Evolutionary conservation across 2,113 vertebrate species (phyloP).

Genomic region (Andinoacara biseriatus): DNA sequence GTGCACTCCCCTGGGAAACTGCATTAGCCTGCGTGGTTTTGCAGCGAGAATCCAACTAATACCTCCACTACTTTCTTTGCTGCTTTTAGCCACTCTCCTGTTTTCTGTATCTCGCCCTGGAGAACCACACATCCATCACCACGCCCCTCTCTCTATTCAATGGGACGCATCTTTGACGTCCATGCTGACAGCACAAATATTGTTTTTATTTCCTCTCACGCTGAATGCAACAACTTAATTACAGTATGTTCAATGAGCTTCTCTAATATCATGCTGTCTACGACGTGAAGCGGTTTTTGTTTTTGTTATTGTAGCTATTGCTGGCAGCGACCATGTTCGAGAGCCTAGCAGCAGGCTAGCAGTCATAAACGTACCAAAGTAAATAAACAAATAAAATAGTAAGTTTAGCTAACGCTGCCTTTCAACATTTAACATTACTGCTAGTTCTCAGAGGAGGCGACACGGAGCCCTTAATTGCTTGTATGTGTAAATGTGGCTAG

Average conservation of each 20-base stretch:
- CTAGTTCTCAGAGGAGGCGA: not conserved
- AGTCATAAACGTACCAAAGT: not conserved
- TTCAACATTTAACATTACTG: not conserved
- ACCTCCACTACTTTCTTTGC: not conserved
- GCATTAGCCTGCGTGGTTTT: not conserved
- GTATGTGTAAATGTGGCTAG: not conserved
- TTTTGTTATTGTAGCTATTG: not conserved
- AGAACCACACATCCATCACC: not conserved
- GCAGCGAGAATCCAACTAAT: not conserved
- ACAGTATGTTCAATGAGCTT: not conserved
- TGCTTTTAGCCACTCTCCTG: not conserved
- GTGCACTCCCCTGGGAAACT: not conserved
- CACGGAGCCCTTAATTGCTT: not conserved
- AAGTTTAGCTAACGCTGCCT: not conserved
- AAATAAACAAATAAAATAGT: not conserved
- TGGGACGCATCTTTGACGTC: not conserved
- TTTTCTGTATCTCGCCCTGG: not conserved
- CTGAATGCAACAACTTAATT: not conserved
- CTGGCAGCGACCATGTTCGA: not conserved
- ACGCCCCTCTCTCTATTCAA: slow-evolving; percentile 26
- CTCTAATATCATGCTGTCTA: not conserved
- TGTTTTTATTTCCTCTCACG: not conserved
- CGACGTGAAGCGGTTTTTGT: not conserved
- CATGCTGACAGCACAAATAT: not conserved
- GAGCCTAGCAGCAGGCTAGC: not conserved